These are phyloP conservation scores for Idaea straminata DNA, from an alignment of 2,888 invertebrate species.

Conservation along the genomic window DNA sequence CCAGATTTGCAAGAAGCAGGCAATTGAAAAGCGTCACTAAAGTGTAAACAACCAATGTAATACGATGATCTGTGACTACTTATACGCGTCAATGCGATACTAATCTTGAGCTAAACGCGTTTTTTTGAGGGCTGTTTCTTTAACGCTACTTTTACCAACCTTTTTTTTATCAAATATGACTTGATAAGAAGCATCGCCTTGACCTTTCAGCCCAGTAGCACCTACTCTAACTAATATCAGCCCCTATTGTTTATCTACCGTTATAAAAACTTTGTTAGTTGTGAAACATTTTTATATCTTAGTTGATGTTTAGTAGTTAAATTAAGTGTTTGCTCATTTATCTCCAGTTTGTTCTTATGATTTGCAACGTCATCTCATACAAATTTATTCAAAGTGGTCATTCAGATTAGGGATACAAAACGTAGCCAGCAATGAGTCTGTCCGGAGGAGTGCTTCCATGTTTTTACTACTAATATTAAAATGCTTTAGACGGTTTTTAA, in stretches of 20 bases:
- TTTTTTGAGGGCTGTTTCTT: slow-evolving; percentile 7
- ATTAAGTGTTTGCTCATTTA: slow-evolving; percentile 34
- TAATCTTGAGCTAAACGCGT: slow-evolving; percentile 22
- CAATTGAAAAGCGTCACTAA: slow-evolving; percentile 67
- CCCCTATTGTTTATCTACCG: background rate
- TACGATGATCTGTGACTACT: slow-evolving; percentile 29
- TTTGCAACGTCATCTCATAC: slow-evolving; percentile 1
- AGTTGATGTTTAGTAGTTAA: slow-evolving; percentile 29
- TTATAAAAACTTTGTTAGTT: background rate
- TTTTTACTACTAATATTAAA: slow-evolving; percentile 71
- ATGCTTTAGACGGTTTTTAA: slow-evolving; percentile 70
- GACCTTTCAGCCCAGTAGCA: background rate
- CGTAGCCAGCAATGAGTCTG: slow-evolving; percentile 74
- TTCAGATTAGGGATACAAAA: slow-evolving; percentile 31
- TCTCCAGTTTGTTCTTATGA: slow-evolving; percentile 27
- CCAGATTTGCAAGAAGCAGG: slow-evolving; percentile 65
- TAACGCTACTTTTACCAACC: background rate
- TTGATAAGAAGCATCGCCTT: background rate
- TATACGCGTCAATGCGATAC: slow-evolving; percentile 26
- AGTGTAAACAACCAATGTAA: slow-evolving; percentile 48
- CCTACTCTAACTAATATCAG: background rate
- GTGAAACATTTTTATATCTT: slow-evolving; percentile 10
- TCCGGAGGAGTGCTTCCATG: slow-evolving; percentile 79
- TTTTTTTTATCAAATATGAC: background rate
- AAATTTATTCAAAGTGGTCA: background rate